These are phyloP conservation scores for Reticulitermes speratus DNA, from an alignment of 1,140 invertebrate species.

Conservation along the genomic window DNA sequence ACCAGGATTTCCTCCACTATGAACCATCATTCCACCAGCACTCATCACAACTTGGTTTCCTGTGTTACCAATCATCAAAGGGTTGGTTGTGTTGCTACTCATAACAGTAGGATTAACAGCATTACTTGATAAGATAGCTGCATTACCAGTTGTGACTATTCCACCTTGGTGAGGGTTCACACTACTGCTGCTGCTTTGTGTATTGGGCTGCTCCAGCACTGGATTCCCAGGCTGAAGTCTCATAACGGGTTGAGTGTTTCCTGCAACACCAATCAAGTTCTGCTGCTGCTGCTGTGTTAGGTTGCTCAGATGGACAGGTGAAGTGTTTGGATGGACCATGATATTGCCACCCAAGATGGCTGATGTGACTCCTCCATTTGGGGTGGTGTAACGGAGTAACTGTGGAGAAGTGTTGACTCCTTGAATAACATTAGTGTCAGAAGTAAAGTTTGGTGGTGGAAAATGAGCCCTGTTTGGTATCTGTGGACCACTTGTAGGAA, in stretches of 20 bases:
- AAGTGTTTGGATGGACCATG: not conserved
- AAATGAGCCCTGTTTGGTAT: not conserved
- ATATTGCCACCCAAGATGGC: not conserved
- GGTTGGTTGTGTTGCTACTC: not conserved
- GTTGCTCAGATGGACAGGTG: not conserved
- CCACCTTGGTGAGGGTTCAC: not conserved
- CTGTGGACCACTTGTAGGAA: not conserved
- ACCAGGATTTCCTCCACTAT: not conserved
- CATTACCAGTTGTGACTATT: not conserved
- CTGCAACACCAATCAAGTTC: not conserved
- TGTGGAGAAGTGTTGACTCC: not conserved
- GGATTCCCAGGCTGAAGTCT: not conserved
- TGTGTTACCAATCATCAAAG: not conserved
- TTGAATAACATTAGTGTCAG: not conserved
- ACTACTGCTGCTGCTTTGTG: not conserved
- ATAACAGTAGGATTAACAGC: not conserved
- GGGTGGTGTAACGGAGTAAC: not conserved
- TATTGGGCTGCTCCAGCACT: not conserved
- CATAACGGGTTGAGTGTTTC: not conserved
- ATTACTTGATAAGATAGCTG: not conserved
- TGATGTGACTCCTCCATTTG: not conserved
- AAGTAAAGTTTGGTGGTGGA: not conserved
- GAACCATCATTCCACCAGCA: conserved; percentile 20
- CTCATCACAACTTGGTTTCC: not conserved
- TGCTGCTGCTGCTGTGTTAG: not conserved